phyloP scores from a whole-genome alignment of 2,888 invertebrate species.

The Timema podura region DNA sequence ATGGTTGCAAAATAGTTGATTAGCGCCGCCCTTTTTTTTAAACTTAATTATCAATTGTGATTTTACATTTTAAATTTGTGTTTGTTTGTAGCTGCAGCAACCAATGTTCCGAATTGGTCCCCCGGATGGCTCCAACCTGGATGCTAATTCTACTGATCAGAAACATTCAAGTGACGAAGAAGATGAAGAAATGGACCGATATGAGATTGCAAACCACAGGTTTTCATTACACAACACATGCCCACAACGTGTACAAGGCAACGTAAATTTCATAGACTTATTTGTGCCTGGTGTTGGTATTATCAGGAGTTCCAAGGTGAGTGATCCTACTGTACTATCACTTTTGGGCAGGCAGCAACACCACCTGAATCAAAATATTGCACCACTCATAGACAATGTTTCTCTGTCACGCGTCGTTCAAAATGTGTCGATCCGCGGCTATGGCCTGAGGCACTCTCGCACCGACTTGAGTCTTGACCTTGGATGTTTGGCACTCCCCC shows the following conservation, averaged over 20 bases:
- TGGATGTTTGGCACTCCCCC: constrained; percentile 24
- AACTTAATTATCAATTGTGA: too few species aligned
- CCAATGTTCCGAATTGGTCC: constrained; percentile 19
- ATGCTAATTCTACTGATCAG: neutral
- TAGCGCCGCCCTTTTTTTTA: too few species aligned
- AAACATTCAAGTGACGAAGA: constrained; percentile 29
- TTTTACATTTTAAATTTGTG: too few species aligned
- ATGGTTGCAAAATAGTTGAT: too few species aligned
- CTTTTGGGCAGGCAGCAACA: constrained; percentile 13
- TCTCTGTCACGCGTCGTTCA: constrained; percentile 46
- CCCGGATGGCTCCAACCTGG: neutral
- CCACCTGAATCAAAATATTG: constrained; percentile 21
- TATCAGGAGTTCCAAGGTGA: constrained; percentile 47
- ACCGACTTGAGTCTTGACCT: constrained; percentile 33
- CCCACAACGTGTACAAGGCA: constrained; percentile 18
- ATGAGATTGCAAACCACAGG: neutral
- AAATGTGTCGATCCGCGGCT: constrained; percentile 37
- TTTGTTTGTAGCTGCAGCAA: neutral
- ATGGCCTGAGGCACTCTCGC: constrained; percentile 33
- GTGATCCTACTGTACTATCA: constrained; percentile 17
- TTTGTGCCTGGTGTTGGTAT: constrained; percentile 65
- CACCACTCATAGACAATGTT: constrained; percentile 44
- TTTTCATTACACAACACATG: constrained; percentile 11
- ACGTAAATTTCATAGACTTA: constrained; percentile 45
- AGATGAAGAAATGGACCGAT: constrained; percentile 21